Evolutionary conservation across 2,888 invertebrate genomes (phyloP).

Genomic region (Orchesellides sinensis): DNA sequence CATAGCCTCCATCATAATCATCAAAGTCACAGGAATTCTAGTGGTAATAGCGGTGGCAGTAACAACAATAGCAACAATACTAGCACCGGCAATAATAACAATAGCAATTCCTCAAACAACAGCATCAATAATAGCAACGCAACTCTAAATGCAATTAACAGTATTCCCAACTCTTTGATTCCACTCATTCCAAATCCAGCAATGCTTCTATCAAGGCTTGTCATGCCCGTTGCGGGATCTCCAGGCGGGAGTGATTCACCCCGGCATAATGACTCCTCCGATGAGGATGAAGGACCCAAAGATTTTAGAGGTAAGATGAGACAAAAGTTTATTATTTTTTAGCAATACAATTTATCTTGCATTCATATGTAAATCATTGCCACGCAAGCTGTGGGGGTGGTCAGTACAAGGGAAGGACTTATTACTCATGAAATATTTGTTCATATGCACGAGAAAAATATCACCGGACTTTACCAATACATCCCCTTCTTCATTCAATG

Average conservation of each 20-base stretch:
- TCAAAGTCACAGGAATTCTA: constrained; percentile 45
- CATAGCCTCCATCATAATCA: constrained; percentile 53
- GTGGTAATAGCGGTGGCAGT: constrained; percentile 39
- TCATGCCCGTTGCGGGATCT: constrained; percentile 69
- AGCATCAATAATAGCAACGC: constrained; percentile 29
- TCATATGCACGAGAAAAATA: constrained; percentile 14
- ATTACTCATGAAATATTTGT: not conserved
- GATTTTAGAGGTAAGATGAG: constrained; percentile 74
- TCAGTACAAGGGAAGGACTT: constrained; percentile 11
- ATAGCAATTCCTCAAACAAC: constrained; percentile 23
- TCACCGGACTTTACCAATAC: constrained; percentile 31
- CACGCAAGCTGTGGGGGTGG: constrained; percentile 43
- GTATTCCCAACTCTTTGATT: constrained; percentile 58
- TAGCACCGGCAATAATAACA: constrained; percentile 47
- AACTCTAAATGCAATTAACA: constrained; percentile 59
- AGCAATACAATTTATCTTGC: too few species aligned
- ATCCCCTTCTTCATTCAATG: constrained; percentile 5
- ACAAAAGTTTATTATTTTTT: too few species aligned
- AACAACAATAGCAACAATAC: constrained; percentile 42
- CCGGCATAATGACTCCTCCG: constrained; percentile 71
- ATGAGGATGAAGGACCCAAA: constrained; percentile 73
- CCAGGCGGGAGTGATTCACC: constrained; percentile 71
- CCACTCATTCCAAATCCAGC: constrained; percentile 70
- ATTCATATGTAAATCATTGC: constrained; percentile 33
- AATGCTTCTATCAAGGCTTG: constrained; percentile 73